Conservation (phyloP, 2,113 vertebrate species). For the Anhinga rufa region DNA sequence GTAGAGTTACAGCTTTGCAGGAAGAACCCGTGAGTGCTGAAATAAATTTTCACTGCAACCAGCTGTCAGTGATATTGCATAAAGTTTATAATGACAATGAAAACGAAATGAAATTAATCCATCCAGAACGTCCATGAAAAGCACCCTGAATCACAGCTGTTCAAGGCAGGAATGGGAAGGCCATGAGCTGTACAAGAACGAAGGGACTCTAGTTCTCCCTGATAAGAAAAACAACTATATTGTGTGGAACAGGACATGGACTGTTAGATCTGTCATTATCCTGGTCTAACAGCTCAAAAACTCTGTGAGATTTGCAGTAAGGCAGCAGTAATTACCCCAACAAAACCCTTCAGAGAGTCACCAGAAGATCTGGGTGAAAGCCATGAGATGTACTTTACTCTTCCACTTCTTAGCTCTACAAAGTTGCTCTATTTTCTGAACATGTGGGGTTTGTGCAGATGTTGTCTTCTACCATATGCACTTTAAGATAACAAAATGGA, state of each 20-base stretch:
- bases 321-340: background rate
- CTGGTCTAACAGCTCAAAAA: background rate
- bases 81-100: background rate
- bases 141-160: background rate
- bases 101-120: background rate
- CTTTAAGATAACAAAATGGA: background rate
- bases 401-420: background rate
- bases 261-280: background rate
- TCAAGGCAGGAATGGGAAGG: background rate
- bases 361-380: background rate
- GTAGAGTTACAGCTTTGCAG: background rate
- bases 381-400: background rate
- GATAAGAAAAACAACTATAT: background rate
- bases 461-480: background rate
- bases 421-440: background rate
- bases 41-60: background rate
- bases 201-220: background rate
- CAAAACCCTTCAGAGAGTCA: background rate
- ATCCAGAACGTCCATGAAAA: background rate
- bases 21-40: background rate
- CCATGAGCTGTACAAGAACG: background rate
- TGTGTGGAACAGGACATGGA: background rate
- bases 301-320: background rate
- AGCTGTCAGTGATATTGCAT: background rate
- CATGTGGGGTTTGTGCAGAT: background rate